Conservation (phyloP, 2,888 invertebrate species). For the Drosophila limbata region DNA sequence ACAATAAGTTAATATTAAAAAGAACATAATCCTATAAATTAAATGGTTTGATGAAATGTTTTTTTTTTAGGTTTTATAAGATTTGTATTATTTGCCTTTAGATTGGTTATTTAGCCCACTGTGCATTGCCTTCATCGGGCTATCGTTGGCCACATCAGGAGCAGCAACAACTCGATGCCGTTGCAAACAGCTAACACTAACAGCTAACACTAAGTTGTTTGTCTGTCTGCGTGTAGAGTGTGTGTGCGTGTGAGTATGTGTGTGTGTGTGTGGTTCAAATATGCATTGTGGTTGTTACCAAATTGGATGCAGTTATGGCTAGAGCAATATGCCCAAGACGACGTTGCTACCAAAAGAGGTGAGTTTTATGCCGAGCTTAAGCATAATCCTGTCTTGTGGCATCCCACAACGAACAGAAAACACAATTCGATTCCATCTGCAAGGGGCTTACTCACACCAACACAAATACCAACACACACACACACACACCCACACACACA, state of each 20-base stretch:
- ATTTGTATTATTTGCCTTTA: neutral
- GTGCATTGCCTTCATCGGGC: constrained; percentile 2
- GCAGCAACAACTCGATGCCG: constrained; percentile 41
- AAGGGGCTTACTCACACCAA: neutral
- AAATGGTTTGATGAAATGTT: neutral
- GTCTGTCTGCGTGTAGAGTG: constrained; percentile 9
- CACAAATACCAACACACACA: neutral
- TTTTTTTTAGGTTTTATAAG: neutral
- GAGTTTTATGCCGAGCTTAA: constrained; percentile 53
- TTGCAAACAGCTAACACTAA: constrained; percentile 66
- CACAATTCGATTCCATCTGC: constrained; percentile 4
- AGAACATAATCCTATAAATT: neutral
- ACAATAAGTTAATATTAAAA: too few species aligned
- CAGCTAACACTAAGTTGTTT: constrained; percentile 65
- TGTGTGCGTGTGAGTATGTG: constrained; percentile 26
- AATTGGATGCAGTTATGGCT: constrained; percentile 74
- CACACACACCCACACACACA: constrained; percentile 1
- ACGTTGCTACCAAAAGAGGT: constrained; percentile 46
- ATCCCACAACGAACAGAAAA: constrained; percentile 5
- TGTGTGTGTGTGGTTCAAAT: constrained; percentile 54
- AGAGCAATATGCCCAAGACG: constrained; percentile 47
- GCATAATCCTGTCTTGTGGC: constrained; percentile 14
- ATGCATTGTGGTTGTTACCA: constrained; percentile 77
- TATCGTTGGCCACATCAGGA: constrained; percentile 29
- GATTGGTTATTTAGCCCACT: neutral